Base-by-base conservation (phyloP, 2,888 invertebrate genomes). In the Odontothrips loti region DNA sequence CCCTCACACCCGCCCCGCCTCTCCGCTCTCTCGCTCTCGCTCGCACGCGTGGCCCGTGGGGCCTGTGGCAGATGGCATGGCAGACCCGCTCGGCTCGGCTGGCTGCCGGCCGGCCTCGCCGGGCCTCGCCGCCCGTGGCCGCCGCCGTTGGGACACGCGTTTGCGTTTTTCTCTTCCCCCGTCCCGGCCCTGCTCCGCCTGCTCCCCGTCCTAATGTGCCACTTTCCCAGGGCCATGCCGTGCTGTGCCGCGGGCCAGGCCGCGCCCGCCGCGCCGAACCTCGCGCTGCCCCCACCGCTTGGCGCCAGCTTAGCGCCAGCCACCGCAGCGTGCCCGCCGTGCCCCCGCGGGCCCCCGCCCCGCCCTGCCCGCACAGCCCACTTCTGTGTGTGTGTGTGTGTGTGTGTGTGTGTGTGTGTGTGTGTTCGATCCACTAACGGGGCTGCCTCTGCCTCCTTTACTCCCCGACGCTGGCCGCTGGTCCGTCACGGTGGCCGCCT, bases 151-250 rank as follows among this genome's bases (percentile, higher is more conserved):
- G 34, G 34, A 43, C 34, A 43, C 34, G 34, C 34, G 34, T 43
- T 43, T 58, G 58, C 58, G 34, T 58, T 58, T 58, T 58, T 58
- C 58, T 58, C 58, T 58, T 1, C n/a, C 58, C 17, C 58, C n/a
- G 15, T n/a, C n/a, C 15, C 51, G 51, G 17, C 15, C 15, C 51
- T 51, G 68, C 68, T 23, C 68, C 23, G 68, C 68, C 68, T 11
- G 68, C 8, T 20, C 51, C 68, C 68, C 27, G 68, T 27, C 68
- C 68, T 75, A 68, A 68, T 68, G 68, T 75, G 68, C 68, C 68
- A 75, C 68, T 75, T 75, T 75, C 68, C 68, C 68, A 75, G 68
- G 68, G 68, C 68, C 68, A 27, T 23, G 23, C 58, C 58, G 20
- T 58, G 11, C 58, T 17, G 58, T 15, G 51, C 51, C 51, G 51